Evolutionary conservation across 2,888 invertebrate genomes (phyloP), one percentile per base, ranked within the genome.

Genomic region (Scaptodrosophila latifasciaeformis): DNA sequence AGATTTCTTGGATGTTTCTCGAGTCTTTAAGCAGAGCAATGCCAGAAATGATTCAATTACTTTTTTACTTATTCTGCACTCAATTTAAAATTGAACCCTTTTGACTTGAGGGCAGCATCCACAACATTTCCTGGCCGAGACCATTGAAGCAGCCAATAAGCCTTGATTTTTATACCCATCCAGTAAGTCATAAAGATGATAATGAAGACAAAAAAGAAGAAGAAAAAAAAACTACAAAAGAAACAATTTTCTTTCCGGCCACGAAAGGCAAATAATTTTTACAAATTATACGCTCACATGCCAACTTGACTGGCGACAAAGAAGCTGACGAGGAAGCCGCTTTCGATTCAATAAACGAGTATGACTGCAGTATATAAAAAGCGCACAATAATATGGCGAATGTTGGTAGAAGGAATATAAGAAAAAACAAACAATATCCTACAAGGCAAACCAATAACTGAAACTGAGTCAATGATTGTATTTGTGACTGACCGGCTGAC

Each of bases 281-380:
- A 72, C 70, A 72, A 72, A 76, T 76, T 72, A 76, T 76, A 62
- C 67, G 63, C 77, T 72, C 72, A 70, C 72, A 72, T 72, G 77
- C 15, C 13, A 37, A 17, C 31, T 7, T 4, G 9, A 1, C 9
- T 10, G 37, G 15, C 17, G 37, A 9, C 15, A 4, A 5, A 15
- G 15, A 17, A 15, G 2, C 1, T 37, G 13, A 7, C 37, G 15
- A 10, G 10, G 13, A 2, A 12, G 31, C 2, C 31, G 34, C 13
- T 13, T 13, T 10, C 17, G 37, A 13, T 37, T 13, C 13, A 17
- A 44, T n/a, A 29, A 18, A 17, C 18, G 15, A 44, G n/a, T n/a
- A n/a, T n/a, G n/a, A n/a, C n/a, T n/a, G n/a, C n/a, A n/a, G n/a
- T n/a, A n/a, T n/a, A 27, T 13, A 44, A 29, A 44, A 29, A 44